Evolutionary conservation across 2,888 invertebrate genomes (phyloP), one percentile per base, ranked within the genome.

Genomic region (Carterocephalus palaemon): DNA sequence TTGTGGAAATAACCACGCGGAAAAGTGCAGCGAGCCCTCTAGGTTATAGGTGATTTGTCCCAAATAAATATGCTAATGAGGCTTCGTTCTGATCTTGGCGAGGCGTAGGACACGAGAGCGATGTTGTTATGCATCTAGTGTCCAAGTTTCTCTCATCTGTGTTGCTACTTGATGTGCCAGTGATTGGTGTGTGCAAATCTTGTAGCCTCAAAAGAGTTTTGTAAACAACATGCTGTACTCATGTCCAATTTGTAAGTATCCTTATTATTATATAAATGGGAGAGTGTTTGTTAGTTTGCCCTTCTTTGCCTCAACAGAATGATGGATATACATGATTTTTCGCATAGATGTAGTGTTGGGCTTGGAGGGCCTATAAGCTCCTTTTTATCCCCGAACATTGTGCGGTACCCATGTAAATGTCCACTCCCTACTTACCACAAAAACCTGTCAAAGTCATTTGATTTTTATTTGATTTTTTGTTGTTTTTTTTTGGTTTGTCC

Each of bases 1-100:
- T 75, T 66, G 64, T 59, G 64, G 65, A 73, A 70, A 73, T 60
- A 72, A 67, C 65, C 75, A 80, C 71, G 78, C 68, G 77, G 70
- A 69, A 70, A 73, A 67, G 70, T 69, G 56, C 71, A 72, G 68
- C 62, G 70, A 73, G 72, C 68, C 69, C 70, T 71, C 54, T 72
- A 75, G 79, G 80, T 79, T 80, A 76, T 65, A 67, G 59, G 52
- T 64, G 64, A 62, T 62, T 66, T 69, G 70, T 71, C 68, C 67
- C 63, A 58, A 60, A 65, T 68, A 62, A 67, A 67, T 73, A 66
- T 65, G 69, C 20, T 54, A 71, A 75, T 62, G 62, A 65, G 55
- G 49, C 43, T 55, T 57, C 54, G 61, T 45, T 52, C 50, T 58
- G 47, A 56, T 58, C 62, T 54, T 48, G 42, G 23, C 34, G 31